Base-by-base conservation (phyloP, 2,797 vertebrate species). In the Chaunax sp. region DNA sequence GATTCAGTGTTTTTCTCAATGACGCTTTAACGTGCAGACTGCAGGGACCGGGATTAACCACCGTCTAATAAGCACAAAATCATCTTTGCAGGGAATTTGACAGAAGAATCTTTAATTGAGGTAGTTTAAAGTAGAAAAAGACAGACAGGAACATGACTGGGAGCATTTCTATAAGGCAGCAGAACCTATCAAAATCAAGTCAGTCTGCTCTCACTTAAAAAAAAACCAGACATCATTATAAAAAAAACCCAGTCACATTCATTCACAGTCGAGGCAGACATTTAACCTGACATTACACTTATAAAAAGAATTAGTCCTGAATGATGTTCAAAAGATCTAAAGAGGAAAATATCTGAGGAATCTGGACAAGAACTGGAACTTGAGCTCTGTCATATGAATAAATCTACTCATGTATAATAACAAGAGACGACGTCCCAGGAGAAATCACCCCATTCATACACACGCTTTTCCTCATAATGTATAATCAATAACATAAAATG, bases 131-230 rank as follows among this genome's bases (percentile, higher is more conserved):
- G 80, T 79, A 75, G 74, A 72, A 81, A 80, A 85, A 64, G 28
- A 76, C 64, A 78, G 45, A 33, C 43, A 60, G n/a, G 37, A 64
- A 70, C 52, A 41, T 89, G 82, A 88, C 84, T 86, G 66, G 51
- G 41, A 66, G 50, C 57, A 22, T 64, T 54, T 74, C 71, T 80
- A n/a, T n/a, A 80, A 79, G 61, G 81, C 83, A 72, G 74, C 82
- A 84, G 50, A 88, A 90, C 89, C 89, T 75, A 91, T 92, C 92
- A 75, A 93, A 93, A 85, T 91, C 85, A 93, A 10, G 89, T 75
- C 72, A 22, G 70, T 76, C 85, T 83, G 87, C 70, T 72, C 57
- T 77, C 62, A 22, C 70, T 57, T 25, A 33, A 25, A 41, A 63
- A 78, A 69, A 67, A 16, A 59, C 70, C 44, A 72, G 38, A 60